phyloP scores from a whole-genome alignment of 2,888 invertebrate genomes.

The Augochlorella aurata region DNA sequence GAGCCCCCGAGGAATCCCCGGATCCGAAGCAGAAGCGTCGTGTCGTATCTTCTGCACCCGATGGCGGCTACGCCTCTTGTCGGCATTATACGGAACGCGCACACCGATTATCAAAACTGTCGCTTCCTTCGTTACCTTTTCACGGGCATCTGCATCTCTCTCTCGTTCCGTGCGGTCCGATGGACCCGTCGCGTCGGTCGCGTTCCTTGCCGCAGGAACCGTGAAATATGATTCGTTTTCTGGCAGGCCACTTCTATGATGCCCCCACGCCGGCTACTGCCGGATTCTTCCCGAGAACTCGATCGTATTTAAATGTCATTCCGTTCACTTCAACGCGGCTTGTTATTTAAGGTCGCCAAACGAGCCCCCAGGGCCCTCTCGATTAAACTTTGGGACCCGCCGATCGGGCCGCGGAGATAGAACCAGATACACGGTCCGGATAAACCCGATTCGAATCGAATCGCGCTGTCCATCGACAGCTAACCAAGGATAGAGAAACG shows the following conservation, averaged over 20 bases:
- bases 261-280: conserved; percentile 3
- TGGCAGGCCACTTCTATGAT: conserved; percentile 32
- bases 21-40: conserved; percentile 49
- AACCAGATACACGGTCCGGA: not conserved
- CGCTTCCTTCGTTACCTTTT: conserved; percentile 75
- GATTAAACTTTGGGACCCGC: not conserved
- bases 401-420: not conserved
- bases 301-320: conserved; percentile 41
- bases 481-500: not conserved
- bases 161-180: conserved; percentile 53
- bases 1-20: conserved; percentile 25
- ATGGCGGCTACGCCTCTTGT: conserved; percentile 52
- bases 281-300: conserved; percentile 39
- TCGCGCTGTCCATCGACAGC: not conserved
- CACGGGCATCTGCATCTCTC: conserved; percentile 70
- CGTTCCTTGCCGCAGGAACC: conserved; percentile 37
- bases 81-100: conserved; percentile 65
- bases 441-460: not conserved
- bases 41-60: conserved; percentile 49
- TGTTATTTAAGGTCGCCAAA: conserved; percentile 16
- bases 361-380: not conserved
- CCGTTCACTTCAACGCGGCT: conserved; percentile 24
- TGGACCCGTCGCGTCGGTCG: conserved; percentile 46
- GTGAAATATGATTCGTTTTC: conserved; percentile 52
- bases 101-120: conserved; percentile 77